These are phyloP conservation scores for Ditylenchus dipsaci DNA, from an alignment of 1,140 invertebrate species.

Conservation along the genomic window DNA sequence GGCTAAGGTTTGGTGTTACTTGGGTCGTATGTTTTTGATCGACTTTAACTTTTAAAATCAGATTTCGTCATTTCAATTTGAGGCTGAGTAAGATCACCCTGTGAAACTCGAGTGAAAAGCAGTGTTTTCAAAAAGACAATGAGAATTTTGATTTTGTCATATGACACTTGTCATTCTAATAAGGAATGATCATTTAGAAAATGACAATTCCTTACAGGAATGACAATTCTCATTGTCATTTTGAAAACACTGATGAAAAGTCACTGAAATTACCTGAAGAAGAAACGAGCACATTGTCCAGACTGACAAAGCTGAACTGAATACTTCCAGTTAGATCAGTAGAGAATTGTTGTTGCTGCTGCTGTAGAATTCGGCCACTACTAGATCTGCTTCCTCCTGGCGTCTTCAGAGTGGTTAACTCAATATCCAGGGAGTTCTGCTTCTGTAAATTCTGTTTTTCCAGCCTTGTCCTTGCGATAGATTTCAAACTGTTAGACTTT, in stretches of 20 bases:
- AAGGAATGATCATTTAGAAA: too few relatives aligned
- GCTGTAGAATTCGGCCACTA: background rate
- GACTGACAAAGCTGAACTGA: slow-evolving; percentile 13
- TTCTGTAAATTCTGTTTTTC: background rate
- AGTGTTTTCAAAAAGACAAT: too few relatives aligned
- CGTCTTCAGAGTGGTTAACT: background rate
- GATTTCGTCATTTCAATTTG: too few relatives aligned
- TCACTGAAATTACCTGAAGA: background rate
- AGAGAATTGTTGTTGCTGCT: background rate
- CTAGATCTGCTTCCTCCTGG: background rate
- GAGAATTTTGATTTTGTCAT: too few relatives aligned
- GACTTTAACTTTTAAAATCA: too few relatives aligned
- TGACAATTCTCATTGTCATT: too few relatives aligned
- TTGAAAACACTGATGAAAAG: too few relatives aligned
- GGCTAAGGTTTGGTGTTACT: too few relatives aligned
- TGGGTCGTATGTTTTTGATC: too few relatives aligned
- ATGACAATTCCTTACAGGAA: background rate
- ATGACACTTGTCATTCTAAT: too few relatives aligned
- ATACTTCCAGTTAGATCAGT: slow-evolving; percentile 6
- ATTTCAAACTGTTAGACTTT: background rate
- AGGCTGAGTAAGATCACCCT: too few relatives aligned
- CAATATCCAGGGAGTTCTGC: background rate
- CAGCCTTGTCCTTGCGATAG: background rate
- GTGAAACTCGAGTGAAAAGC: too few relatives aligned
- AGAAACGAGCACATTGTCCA: slow-evolving; percentile 8